Evolutionary conservation across 2,888 invertebrate species (phyloP).

Genomic region (Agrochola lychnidis): DNA sequence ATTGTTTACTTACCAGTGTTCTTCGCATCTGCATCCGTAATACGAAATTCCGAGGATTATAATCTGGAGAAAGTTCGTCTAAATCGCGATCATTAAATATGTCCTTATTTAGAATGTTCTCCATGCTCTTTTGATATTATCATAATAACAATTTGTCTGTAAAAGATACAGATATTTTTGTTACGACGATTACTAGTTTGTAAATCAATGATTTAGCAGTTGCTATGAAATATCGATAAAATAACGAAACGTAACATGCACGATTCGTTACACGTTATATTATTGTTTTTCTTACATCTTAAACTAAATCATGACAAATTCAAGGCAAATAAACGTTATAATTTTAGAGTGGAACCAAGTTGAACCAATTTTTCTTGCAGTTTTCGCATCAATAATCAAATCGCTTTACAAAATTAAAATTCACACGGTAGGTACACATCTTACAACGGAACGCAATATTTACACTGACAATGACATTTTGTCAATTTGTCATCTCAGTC

Average conservation of each 20-base stretch:
- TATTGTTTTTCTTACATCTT: too few species aligned
- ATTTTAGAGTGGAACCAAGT: background rate
- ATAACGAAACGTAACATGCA: conserved; percentile 53
- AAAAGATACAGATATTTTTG: background rate
- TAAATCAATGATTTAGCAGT: conserved; percentile 49
- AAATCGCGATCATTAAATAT: conserved; percentile 77
- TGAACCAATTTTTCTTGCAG: background rate
- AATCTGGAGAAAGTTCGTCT: conserved; percentile 78
- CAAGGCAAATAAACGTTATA: background rate
- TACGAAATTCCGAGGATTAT: conserved; percentile 71
- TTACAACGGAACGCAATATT: background rate
- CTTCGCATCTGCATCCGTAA: conserved; percentile 79
- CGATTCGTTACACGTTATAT: conserved; percentile 4
- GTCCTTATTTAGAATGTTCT: conserved; percentile 79
- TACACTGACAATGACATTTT: conserved; percentile 10
- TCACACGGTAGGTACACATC: background rate
- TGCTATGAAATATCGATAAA: conserved; percentile 63
- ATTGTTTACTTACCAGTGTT: conserved; percentile 72
- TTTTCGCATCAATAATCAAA: background rate
- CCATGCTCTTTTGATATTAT: conserved; percentile 71
- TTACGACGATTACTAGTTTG: background rate
- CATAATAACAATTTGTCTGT: conserved; percentile 38
- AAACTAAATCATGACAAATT: background rate
- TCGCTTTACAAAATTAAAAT: too few species aligned
- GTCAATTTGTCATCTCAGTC: background rate